Evolutionary conservation across 2,888 invertebrate genomes (phyloP).

Genomic region (Drosophila paramelanica): DNA sequence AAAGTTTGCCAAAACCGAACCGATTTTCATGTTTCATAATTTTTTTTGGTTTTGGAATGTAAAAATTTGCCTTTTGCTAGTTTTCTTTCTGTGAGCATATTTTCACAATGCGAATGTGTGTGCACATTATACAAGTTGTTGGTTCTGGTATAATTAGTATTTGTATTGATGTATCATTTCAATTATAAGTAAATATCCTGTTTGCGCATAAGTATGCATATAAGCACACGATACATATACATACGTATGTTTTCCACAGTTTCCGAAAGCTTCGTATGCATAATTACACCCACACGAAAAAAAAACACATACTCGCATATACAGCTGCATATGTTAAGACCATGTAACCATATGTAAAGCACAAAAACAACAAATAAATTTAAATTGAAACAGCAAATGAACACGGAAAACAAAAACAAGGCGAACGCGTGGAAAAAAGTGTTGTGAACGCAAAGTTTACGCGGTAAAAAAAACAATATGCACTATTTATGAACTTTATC

Average conservation of each 20-base stretch:
- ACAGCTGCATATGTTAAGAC: conserved; percentile 1
- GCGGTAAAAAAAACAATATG: conserved; percentile 6
- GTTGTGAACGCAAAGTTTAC: conserved; percentile 3
- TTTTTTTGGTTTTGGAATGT: no score
- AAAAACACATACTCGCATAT: neutral
- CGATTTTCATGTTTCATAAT: no score
- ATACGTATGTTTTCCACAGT: neutral
- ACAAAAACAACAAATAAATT: neutral
- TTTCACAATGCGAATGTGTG: no score
- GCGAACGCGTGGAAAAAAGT: neutral
- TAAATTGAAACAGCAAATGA: neutral
- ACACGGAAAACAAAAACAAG: neutral
- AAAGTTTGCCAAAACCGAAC: no score
- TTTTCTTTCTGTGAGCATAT: no score
- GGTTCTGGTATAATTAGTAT: neutral
- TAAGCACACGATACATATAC: neutral
- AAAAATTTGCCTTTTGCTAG: no score
- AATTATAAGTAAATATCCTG: neutral
- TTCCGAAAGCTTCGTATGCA: neutral
- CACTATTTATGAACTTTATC: conserved; percentile 22
- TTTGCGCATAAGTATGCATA: neutral
- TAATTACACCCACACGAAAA: neutral
- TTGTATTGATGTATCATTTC: conserved; percentile 4
- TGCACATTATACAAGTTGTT: no score
- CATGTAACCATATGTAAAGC: conserved; percentile 8